Evolutionary conservation across 2,113 vertebrate species (phyloP).

Genomic region (Thunnus maccoyii): DNA sequence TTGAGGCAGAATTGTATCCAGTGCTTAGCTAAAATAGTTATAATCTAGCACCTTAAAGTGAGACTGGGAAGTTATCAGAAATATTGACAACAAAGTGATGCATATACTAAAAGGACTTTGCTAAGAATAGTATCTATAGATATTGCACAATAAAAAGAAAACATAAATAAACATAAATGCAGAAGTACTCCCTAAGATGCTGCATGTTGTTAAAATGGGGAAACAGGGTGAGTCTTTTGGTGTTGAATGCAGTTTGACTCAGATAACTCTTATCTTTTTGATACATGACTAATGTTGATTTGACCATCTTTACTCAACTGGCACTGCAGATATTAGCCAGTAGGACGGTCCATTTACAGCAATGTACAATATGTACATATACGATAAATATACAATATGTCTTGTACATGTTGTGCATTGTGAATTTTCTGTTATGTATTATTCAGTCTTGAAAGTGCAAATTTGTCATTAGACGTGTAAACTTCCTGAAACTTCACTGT

Average conservation of each 20-base stretch:
- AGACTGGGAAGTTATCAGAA: too few relatives aligned
- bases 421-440: background rate
- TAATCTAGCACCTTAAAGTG: too few relatives aligned
- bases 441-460: background rate
- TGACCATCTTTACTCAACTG: too few relatives aligned
- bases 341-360: background rate
- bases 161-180: too few relatives aligned
- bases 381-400: background rate
- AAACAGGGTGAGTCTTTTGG: background rate
- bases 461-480: background rate
- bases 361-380: background rate
- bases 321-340: background rate
- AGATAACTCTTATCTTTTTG: background rate
- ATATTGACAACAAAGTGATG: too few relatives aligned
- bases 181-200: constrained; percentile 2
- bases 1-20: too few relatives aligned
- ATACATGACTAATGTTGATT: too few relatives aligned
- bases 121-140: too few relatives aligned
- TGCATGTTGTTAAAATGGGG: background rate
- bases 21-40: too few relatives aligned
- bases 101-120: too few relatives aligned
- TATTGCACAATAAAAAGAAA: too few relatives aligned
- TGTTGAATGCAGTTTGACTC: background rate
- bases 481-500: constrained; percentile 35
- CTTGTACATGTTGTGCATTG: background rate